Evolutionary conservation across 2,797 vertebrate genomes (phyloP), one percentile per base, ranked within the genome.

Genomic region (Dendrocincla tyrannina): DNA sequence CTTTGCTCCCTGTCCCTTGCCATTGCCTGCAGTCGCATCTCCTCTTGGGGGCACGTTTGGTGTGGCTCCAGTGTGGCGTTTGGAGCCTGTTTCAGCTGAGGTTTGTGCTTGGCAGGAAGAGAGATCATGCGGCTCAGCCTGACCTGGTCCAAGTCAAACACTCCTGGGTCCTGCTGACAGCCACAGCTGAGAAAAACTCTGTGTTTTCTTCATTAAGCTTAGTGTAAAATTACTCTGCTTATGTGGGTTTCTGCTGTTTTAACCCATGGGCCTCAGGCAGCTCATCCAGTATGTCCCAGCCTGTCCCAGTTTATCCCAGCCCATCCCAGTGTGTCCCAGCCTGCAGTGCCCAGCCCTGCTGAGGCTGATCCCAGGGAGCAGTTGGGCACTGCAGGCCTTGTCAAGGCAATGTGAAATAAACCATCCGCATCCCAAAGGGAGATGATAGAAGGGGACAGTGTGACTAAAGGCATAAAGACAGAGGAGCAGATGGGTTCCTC

Each of bases 401-500:
- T 91, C 95, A 79, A n/a, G 80, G 81, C 83, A 17, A 73, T 66
- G 84, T 69, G 72, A 80, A 81, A 42, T 9, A 47, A 85, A 62
- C 7, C 78, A 11, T 90, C 82, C 81, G 7, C 3, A 22, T 53
- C 58, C 85, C 9, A 3, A 33, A 68, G 78, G 75, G 56, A 82
- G 46, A 1, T 84, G 80, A 92, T 78, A 5, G 72, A 53, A 95
- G 78, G 78, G 85, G 88, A 94, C 91, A 85, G 22, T 1, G 67
- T 90, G 92, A 91, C 95, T 93, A 41, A 91, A 88, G 88, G 88
- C 83, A 75, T 93, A 62, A 85, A 85, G 92, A 32, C 42, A 88
- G 83, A 80, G 27, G 49, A 95, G 77, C 81, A 93, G 88, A 93
- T 73, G 64, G 39, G 68, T 41, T 67, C 75, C 63, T 91, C 89